These are phyloP conservation scores for Tachyglossus aculeatus DNA, from an alignment of 2,797 vertebrate species.

Conservation along the genomic window DNA sequence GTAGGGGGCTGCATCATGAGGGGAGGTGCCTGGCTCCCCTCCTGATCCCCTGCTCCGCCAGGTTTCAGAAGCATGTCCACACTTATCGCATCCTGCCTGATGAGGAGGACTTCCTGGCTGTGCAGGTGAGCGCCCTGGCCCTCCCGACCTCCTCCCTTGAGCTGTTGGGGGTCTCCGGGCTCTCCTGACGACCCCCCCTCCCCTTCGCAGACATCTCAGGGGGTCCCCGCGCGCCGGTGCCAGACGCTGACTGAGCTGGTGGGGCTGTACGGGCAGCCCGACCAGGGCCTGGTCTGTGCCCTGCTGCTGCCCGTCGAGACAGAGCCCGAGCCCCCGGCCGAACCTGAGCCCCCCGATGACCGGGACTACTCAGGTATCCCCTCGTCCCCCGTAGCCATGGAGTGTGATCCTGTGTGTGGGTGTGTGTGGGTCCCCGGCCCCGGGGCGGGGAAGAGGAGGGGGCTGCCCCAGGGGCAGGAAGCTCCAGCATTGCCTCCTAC, in stretches of 20 bases:
- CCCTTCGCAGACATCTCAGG: constrained; percentile 87
- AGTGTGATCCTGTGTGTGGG: background rate
- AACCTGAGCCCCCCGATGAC: constrained; percentile 79
- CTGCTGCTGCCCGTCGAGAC: constrained; percentile 90
- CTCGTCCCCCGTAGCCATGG: rapidly evolving
- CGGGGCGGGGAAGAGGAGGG: too few species aligned
- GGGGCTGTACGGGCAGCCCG: constrained; percentile 90
- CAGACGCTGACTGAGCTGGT: constrained; percentile 91
- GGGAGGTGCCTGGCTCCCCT: background rate
- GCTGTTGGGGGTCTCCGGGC: background rate
- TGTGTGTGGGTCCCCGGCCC: background rate
- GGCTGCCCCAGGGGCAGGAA: background rate
- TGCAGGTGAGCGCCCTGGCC: constrained; percentile 81
- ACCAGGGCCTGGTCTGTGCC: constrained; percentile 92
- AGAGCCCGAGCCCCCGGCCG: constrained; percentile 84
- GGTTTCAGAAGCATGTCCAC: constrained; percentile 97
- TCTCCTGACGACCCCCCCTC: background rate
- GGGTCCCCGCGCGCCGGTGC: constrained; percentile 92
- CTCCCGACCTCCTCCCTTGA: background rate
- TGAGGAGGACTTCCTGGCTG: constrained; percentile 92
- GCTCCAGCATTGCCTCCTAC: background rate
- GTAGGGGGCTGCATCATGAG: background rate
- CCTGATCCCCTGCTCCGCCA: constrained; percentile 38
- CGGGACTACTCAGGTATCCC: constrained; percentile 89
- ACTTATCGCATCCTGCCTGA: constrained; percentile 95